Evolutionary conservation across 2,888 invertebrate species (phyloP), one percentile per base, ranked within the genome.

Genomic region (Lasioglossum zephyrum): DNA sequence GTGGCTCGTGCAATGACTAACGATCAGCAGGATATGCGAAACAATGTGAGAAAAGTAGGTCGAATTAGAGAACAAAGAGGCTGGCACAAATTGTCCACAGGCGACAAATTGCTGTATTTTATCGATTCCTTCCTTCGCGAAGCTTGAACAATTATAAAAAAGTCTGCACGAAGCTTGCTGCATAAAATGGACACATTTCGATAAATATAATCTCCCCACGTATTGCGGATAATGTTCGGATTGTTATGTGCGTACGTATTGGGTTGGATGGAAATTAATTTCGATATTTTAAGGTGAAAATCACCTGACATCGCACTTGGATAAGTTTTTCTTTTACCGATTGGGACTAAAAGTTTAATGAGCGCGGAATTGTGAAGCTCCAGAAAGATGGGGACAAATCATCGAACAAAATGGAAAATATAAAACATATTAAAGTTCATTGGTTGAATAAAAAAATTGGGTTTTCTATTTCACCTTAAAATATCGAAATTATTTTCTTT

Each of bases 11-110:
- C 72, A 18, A 63, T 47, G 87, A 82, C 73, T 88, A 73, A 70
- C 79, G 75, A 87, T 36, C 60, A 63, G 31, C 73, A 72, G 72
- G 76, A 82, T 73, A 74, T 49, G 73, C 44, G 74, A 79, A 77
- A 85, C 80, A 88, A 83, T 84, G 77, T 69, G 76, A 39, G 36
- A 74, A 84, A 87, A 86, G 81, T 86, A 79, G 84, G 87, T 81
- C 83, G 36, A 75, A 83, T 75, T 79, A 75, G 63, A 83, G 47
- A 83, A 78, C 75, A 53, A 79, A 84, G 78, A 74, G 26, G 36
- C 70, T 36, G 76, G 66, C 18, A 31, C 26, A n/a, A 75, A 66
- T 11, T 16, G 26, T n/a, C 31, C 16, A 63, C 22, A 4, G 18
- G 36, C 31, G 22, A 76, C 57, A 72, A 73, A 60, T 49, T 31